Evolutionary conservation across 2,113 vertebrate genomes (phyloP), one percentile per base, ranked within the genome.

Genomic region (Chlorodrepanis virens): DNA sequence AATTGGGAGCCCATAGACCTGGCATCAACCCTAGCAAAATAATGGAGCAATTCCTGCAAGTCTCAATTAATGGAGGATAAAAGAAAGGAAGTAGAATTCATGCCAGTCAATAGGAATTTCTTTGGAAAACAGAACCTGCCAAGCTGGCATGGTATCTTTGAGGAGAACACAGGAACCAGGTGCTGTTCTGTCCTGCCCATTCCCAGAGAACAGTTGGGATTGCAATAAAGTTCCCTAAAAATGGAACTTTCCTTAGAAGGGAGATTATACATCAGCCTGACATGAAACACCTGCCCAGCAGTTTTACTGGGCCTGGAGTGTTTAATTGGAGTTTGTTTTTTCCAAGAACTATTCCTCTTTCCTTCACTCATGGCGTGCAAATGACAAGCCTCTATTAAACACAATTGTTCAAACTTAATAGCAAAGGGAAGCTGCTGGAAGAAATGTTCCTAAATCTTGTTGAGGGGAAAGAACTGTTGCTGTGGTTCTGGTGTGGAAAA

Each of bases 251-350:
- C 59, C 52, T 71, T n/a, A 15, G 47, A 59, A 78, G 53, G 24
- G 44, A 75, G 88, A 78, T 64, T 64, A 53, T 33, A 81, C 37
- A 83, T 35, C 92, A 96, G 85, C 61, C 47, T 4, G 85, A 31
- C 59, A 76, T 1, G 10, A 52, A 83, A 74, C 83, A 94, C 90
- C 93, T 96, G 96, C 92, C 60, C 28, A 4, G 69, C 88, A 74
- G 31, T 50, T 94, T 89, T 90, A 89, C 69, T 93, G 90, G 80
- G 68, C 93, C 87, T 5, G 20, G 6, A 75, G 83, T 61, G 83
- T 93, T 96, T 97, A 96, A 96, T 81, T 93, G 90, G 27, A 67
- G 69, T 35, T 93, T 71, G 85, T 40, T 89, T 94, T 67, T 57
- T 95, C 93, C 93, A 97, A 71, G 76, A 92, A 81, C 86, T 60